A percentile compares a stretch with the other conserved stretches of the same genome.
These are phyloP conservation scores for Zenarchopterus dispar DNA, from an alignment of 2,797 vertebrate genomes.

Conservation along the genomic window DNA sequence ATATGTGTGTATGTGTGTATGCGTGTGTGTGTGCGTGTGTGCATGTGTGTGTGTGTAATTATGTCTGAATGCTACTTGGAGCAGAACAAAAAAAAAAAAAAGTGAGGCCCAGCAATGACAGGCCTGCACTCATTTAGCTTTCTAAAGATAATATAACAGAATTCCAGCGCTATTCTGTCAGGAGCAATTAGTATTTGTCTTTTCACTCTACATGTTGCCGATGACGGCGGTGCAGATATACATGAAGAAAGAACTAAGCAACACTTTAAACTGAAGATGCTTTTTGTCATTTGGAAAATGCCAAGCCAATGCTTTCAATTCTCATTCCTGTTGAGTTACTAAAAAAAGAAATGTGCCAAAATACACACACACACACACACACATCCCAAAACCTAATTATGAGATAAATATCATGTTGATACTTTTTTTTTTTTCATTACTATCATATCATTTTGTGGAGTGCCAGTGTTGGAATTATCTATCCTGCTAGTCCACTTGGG, in stretches of 20 bases:
- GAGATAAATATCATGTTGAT: slow-evolving; percentile 27
- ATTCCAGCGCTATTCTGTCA: slow-evolving; percentile 51
- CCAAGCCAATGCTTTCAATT: slow-evolving; percentile 23
- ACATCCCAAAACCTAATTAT: slow-evolving; percentile 42
- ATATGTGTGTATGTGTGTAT: not conserved
- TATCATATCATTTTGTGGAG: slow-evolving; percentile 4
- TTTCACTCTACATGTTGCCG: slow-evolving; percentile 13
- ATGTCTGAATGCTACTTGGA: slow-evolving; percentile 36
- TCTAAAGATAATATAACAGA: slow-evolving; percentile 41
- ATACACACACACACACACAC: slow-evolving; percentile 5
- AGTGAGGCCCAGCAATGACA: slow-evolving; percentile 32
- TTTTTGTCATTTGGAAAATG: slow-evolving; percentile 57
- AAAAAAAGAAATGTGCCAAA: slow-evolving; percentile 23
- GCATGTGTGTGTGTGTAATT: slow-evolving; percentile 35
- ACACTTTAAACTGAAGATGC: slow-evolving; percentile 14
- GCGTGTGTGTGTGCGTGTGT: not conserved
- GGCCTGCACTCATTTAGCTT: slow-evolving; percentile 57
- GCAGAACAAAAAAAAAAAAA: slow-evolving; percentile 32
- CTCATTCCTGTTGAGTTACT: slow-evolving; percentile 48
- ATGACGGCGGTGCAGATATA: slow-evolving; percentile 20
- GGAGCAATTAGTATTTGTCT: slow-evolving; percentile 48
- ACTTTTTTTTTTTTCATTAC: not conserved
- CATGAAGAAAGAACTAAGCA: slow-evolving; percentile 40
- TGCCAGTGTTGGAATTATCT: slow-evolving; percentile 8
- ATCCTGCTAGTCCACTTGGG: slow-evolving; percentile 22